Percentiles rank a stretch among this genome's conserved stretches.
These are phyloP conservation scores for Tetrapedia diversipes DNA, from an alignment of 2,888 invertebrate species.

Conservation along the genomic window DNA sequence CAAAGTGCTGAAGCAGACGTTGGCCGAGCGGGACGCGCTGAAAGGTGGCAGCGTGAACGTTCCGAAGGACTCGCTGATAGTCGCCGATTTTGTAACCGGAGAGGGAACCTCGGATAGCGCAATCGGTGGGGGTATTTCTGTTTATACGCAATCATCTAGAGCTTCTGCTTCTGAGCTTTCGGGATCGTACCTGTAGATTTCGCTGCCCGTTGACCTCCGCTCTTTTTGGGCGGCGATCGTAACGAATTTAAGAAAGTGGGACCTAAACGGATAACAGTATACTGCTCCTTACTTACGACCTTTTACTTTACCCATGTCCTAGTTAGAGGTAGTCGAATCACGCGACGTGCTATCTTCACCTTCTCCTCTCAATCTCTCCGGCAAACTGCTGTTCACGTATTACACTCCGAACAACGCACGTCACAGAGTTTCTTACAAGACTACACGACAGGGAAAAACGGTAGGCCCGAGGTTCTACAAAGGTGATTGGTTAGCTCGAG, in stretches of 20 bases:
- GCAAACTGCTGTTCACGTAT: background rate
- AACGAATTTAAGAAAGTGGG: constrained; percentile 50
- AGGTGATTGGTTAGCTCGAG: constrained; percentile 7
- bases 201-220: constrained; percentile 7
- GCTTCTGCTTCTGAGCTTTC: constrained; percentile 95
- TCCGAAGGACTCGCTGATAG: constrained; percentile 88
- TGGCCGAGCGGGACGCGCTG: constrained; percentile 89
- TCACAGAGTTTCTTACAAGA: background rate
- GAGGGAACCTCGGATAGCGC: constrained; percentile 92
- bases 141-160: constrained; percentile 91
- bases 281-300: constrained; percentile 18
- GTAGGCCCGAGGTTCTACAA: background rate
- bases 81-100: constrained; percentile 90
- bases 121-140: constrained; percentile 87
- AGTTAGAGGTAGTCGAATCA: background rate
- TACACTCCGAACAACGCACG: background rate
- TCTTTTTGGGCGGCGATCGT: constrained; percentile 7
- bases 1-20: constrained; percentile 90
- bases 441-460: background rate
- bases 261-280: constrained; percentile 46
- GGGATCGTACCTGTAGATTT: constrained; percentile 90
- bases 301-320: background rate
- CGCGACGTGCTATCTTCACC: background rate
- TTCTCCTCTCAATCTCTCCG: background rate
- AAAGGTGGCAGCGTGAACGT: constrained; percentile 83